phyloP scores from a whole-genome alignment of 1,140 invertebrate genomes.

The Drosophila aff. region DNA sequence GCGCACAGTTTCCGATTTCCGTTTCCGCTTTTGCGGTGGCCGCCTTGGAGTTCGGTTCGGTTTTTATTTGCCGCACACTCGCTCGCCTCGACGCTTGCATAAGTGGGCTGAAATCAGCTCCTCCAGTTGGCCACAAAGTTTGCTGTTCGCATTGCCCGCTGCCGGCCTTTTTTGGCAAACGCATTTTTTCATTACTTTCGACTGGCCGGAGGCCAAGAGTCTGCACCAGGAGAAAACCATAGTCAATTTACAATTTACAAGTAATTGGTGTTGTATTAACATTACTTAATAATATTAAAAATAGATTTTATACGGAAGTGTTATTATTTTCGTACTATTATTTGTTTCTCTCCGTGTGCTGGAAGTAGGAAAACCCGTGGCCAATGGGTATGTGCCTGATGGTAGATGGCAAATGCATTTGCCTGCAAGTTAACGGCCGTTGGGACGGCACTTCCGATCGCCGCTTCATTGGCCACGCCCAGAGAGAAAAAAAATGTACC shows the following conservation, averaged over 20 bases:
- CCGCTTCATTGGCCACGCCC: constrained; percentile 64
- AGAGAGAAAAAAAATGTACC: constrained; percentile 12
- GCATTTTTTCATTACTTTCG: constrained; percentile 80
- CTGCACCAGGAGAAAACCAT: not conserved
- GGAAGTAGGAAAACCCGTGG: constrained; percentile 32
- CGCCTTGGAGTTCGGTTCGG: constrained; percentile 72
- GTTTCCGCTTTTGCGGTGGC: constrained; percentile 77
- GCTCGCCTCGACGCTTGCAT: constrained; percentile 72
- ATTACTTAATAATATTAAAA: not conserved
- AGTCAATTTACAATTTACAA: not conserved
- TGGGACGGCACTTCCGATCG: constrained; percentile 42
- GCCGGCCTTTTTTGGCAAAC: constrained; percentile 68
- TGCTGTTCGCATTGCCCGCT: constrained; percentile 21
- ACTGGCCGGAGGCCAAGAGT: constrained; percentile 70
- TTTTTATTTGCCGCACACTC: constrained; percentile 75
- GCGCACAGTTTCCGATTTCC: constrained; percentile 80
- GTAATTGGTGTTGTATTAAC: not conserved
- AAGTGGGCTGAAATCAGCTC: constrained; percentile 74
- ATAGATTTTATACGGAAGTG: not conserved
- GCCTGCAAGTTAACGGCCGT: constrained; percentile 56
- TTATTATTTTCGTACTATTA: not conserved
- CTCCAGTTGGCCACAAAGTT: constrained; percentile 67
- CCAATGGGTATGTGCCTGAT: constrained; percentile 64
- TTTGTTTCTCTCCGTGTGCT: not conserved
- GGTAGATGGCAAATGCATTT: constrained; percentile 76